Percentiles rank a stretch among this genome's conserved stretches.
Evolutionary conservation across 2,888 invertebrate species (phyloP).

Genomic region (Subacronicta megacephala): DNA sequence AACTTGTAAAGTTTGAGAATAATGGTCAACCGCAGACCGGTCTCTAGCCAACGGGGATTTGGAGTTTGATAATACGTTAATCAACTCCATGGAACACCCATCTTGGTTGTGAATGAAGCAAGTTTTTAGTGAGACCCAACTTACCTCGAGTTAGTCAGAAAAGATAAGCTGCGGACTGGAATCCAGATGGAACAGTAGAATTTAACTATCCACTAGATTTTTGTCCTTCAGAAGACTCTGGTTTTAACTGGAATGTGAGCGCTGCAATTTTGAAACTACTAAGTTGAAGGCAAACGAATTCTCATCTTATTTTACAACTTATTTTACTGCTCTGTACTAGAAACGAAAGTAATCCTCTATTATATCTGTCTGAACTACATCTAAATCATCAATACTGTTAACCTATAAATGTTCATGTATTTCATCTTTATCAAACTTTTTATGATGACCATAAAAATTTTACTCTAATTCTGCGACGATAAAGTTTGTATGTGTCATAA

Average conservation of each 20-base stretch:
- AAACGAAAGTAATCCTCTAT: no score
- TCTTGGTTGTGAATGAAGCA: conserved; percentile 43
- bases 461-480: conserved; percentile 28
- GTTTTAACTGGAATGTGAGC: not conserved
- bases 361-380: no score
- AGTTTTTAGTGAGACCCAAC: conserved; percentile 40
- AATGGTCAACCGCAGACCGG: conserved; percentile 52
- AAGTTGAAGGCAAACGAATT: not conserved
- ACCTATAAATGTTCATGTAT: conserved; percentile 9
- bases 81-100: conserved; percentile 42
- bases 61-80: conserved; percentile 53
- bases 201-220: conserved; percentile 7
- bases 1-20: conserved; percentile 51
- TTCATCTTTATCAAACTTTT: conserved; percentile 24
- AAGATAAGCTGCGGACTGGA: conserved; percentile 31
- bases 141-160: conserved; percentile 32
- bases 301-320: conserved; percentile 2
- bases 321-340: conserved; percentile 14
- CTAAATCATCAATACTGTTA: conserved; percentile 1
- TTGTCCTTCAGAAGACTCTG: conserved; percentile 4
- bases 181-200: not conserved
- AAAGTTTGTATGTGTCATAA: conserved; percentile 29
- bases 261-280: not conserved
- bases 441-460: conserved; percentile 28
- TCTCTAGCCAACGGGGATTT: conserved; percentile 46